A percentile compares a stretch with the other conserved stretches of the same genome.
These are phyloP conservation scores for Monopterus albus DNA, from an alignment of 2,113 vertebrate species.

Conservation along the genomic window DNA sequence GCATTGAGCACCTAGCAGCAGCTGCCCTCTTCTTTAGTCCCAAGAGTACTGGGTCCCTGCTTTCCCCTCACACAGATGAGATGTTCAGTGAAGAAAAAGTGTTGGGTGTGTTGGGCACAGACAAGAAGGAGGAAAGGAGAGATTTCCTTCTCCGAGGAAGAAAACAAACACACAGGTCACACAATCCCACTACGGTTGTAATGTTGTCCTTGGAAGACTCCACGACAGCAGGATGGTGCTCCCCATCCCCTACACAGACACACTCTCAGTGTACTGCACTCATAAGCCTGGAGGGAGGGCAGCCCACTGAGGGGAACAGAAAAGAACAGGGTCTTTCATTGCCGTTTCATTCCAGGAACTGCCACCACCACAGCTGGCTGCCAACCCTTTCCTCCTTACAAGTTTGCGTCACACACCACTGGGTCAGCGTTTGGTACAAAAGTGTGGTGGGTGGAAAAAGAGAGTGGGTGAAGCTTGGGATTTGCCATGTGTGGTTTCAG, in stretches of 20 bases:
- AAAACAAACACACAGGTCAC: constrained; percentile 64
- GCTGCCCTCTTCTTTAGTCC: constrained; percentile 13
- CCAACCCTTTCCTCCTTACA: constrained; percentile 54
- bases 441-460: constrained; percentile 37
- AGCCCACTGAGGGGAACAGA: constrained; percentile 55
- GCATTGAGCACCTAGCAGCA: background rate
- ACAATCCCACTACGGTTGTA: constrained; percentile 74
- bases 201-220: constrained; percentile 77
- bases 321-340: constrained; percentile 77
- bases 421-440: constrained; percentile 63
- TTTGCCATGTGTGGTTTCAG: constrained; percentile 55
- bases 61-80: constrained; percentile 60
- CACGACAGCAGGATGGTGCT: constrained; percentile 61
- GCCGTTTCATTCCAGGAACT: constrained; percentile 58
- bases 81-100: constrained; percentile 34
- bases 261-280: constrained; percentile 42
- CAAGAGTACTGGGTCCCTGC: background rate
- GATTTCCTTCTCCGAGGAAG: constrained; percentile 57
- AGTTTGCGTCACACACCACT: constrained; percentile 57
- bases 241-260: constrained; percentile 14
- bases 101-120: constrained; percentile 31
- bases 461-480: constrained; percentile 40
- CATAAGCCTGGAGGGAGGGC: constrained; percentile 45
- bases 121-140: constrained; percentile 58
- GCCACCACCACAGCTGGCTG: constrained; percentile 69